Base-by-base conservation (phyloP, 2,797 vertebrate species). In the Anguilla anguilla region DNA sequence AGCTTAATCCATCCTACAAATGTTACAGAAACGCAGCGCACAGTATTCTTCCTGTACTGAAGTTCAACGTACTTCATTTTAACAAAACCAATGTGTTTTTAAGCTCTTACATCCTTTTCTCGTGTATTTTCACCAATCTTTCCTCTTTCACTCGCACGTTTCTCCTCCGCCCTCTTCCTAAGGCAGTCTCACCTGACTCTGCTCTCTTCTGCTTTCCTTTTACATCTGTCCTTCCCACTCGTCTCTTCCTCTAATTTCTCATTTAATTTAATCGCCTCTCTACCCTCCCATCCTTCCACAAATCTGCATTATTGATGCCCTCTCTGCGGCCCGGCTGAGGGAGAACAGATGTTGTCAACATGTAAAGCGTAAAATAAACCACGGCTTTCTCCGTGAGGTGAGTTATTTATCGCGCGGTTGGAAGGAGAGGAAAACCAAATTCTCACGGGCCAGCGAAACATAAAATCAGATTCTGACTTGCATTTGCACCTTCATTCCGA, bases 61-160 rank as follows among this genome's bases (percentile, higher is more conserved):
- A 57, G 55, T 57, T 53, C 53, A 57, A 15, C 0, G 2, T 57
- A 57, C 15, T 57, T 57, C 57, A 67, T 67, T 67, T 67, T 67
- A n/a, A 67, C 9, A 28, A 28, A 67, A 67, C 13, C 5, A 28
- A 67, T 28, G 15, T 17, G 15, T 17, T 19, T 17, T 57, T 57
- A 13, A 3, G 15, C 10, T 55, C 55, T 57, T 57, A 9, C 6
- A 11, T 25, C 64, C 64, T 25, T 67, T 67, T 28, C 64, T n/a
- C 0, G n/a, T 25, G 83, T 86, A 91, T 92, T 53, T 87, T 55
- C 53, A 0, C 86, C 43, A 9, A 49, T 15, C 28, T 67, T 55
- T 4, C 1, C 77, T 35, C 61, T 53, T 5, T 53, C 3, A 67
- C 15, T n/a, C 61, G 31, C 25, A 10, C 28, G 1, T 55, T 28